phyloP scores from a whole-genome alignment of 1,140 invertebrate species.

The Eurytemora carolleeae region DNA sequence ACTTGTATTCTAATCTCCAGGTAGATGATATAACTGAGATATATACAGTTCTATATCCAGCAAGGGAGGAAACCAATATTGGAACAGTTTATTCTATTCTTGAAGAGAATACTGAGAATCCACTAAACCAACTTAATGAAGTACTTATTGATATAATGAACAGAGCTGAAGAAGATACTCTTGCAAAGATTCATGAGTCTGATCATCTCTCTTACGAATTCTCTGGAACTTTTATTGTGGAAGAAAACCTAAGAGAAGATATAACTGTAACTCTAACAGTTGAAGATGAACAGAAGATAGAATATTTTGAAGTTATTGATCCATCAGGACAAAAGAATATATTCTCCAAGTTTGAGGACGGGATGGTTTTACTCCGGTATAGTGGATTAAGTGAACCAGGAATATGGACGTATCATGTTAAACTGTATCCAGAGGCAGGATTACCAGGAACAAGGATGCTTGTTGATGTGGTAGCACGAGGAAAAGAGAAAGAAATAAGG shows the following conservation, averaged over 20 bases:
- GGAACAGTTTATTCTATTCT: constrained; percentile 3
- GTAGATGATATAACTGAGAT: constrained; percentile 4
- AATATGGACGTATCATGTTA: constrained; percentile 15
- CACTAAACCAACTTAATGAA: constrained; percentile 8
- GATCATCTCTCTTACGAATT: constrained; percentile 10
- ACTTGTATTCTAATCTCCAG: background rate
- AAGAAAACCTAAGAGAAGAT: constrained; percentile 8
- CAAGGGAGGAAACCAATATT: background rate
- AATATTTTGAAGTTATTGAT: constrained; percentile 14
- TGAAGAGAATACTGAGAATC: background rate
- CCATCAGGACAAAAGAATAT: constrained; percentile 12
- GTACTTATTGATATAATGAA: constrained; percentile 12
- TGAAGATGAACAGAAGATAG: constrained; percentile 11
- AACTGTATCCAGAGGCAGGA: constrained; percentile 6
- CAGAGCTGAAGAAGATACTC: background rate
- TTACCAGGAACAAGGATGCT: background rate
- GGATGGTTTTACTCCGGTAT: constrained; percentile 5
- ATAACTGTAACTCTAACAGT: constrained; percentile 8
- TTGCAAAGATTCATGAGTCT: constrained; percentile 12
- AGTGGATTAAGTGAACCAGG: constrained; percentile 5
- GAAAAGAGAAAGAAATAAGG: background rate
- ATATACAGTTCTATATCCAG: constrained; percentile 7
- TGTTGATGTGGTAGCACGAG: constrained; percentile 4
- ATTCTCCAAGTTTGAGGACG: constrained; percentile 15
- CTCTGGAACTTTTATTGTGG: constrained; percentile 13